A percentile compares a stretch with the other conserved stretches of the same genome.
Conservation (phyloP, 2,797 vertebrate genomes). For the Bovichtus diacanthus region DNA sequence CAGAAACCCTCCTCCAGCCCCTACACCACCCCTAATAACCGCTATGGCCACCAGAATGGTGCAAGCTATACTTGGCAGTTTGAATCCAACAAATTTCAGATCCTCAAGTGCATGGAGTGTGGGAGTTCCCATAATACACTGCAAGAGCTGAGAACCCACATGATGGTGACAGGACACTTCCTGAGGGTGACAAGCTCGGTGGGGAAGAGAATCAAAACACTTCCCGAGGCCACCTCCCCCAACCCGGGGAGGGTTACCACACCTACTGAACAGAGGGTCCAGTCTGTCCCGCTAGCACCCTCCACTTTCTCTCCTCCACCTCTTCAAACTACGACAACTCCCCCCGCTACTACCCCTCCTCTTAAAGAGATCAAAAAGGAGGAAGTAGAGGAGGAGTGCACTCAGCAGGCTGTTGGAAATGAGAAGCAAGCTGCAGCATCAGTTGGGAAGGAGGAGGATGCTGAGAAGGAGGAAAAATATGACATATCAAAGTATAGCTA, state of each 20-base stretch:
- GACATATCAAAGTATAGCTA: slow-evolving; percentile 94
- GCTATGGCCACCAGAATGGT: slow-evolving; percentile 92
- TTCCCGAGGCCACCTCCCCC: slow-evolving; percentile 87
- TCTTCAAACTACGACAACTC: slow-evolving; percentile 63
- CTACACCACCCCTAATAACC: slow-evolving; percentile 89
- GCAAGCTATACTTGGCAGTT: slow-evolving; percentile 95
- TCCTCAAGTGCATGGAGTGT: slow-evolving; percentile 98
- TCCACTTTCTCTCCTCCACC: slow-evolving; percentile 91
- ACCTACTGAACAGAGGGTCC: slow-evolving; percentile 90
- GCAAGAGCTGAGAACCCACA: slow-evolving; percentile 96
- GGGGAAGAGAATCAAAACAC: slow-evolving; percentile 93
- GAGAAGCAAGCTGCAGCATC: slow-evolving; percentile 80
- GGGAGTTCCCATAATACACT: slow-evolving; percentile 95
- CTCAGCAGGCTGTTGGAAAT: slow-evolving; percentile 79
- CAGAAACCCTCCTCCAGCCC: slow-evolving; percentile 90
- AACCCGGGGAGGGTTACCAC: slow-evolving; percentile 70
- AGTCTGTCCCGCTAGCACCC: slow-evolving; percentile 92
- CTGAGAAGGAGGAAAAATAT: slow-evolving; percentile 91
- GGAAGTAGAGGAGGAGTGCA: slow-evolving; percentile 87
- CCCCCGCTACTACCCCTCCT: slow-evolving; percentile 85
- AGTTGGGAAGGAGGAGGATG: slow-evolving; percentile 71
- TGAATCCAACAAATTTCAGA: slow-evolving; percentile 95
- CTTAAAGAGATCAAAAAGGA: slow-evolving; percentile 92
- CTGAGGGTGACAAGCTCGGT: slow-evolving; percentile 93
- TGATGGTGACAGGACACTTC: slow-evolving; percentile 99